Evolutionary conservation across 2,797 vertebrate species (phyloP), one percentile per base, ranked within the genome.

Genomic region (Chaetophractus vellerosus): DNA sequence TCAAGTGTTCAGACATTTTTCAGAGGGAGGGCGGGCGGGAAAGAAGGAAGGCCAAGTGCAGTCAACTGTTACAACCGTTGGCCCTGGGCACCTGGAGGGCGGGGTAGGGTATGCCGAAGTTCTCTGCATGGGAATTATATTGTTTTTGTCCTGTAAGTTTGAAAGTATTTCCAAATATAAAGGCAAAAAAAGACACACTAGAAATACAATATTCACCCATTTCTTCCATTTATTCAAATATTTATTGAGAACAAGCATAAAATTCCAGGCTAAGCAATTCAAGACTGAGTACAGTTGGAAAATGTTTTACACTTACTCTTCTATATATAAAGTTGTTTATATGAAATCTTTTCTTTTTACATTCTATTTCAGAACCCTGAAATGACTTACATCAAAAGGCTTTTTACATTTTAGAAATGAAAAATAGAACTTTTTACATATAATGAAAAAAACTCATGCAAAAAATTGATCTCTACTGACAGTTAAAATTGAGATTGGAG

Each of bases 321-420:
- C 50, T 45, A 45, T 45, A 45, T 38, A 38, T 36, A 31, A 82
- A 92, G 28, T 38, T 75, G 19, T 72, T 90, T 57, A 50, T 36
- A 79, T 48, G 16, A 76, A 76, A 50, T 55, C 2, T 94, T 78
- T 71, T 88, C 23, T 61, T 38, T 38, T 92, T 18, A 86, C 28
- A 76, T 76, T 66, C 63, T 88, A 31, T 57, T 81, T 89, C 26
- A 82, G 72, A 88, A 80, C 68, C 55, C 69, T 93, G 33, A 90
- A 87, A 90, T 87, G 75, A 91, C 52, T 45, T 5, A 66, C 82
- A 45, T 9, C 61, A 45, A 23, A 74, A 71, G 72, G 24, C 9
- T 8, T 66, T 86, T 91, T 61, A 45, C 26, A 48, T 57, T 64
- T 76, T 45, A 66, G 64, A n/a, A 83, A 38, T 66, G 59, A 59